A percentile compares a stretch with the other conserved stretches of the same genome.
phyloP scores from a whole-genome alignment of 2,888 invertebrate species.

The Rhyacophila evoluta region DNA sequence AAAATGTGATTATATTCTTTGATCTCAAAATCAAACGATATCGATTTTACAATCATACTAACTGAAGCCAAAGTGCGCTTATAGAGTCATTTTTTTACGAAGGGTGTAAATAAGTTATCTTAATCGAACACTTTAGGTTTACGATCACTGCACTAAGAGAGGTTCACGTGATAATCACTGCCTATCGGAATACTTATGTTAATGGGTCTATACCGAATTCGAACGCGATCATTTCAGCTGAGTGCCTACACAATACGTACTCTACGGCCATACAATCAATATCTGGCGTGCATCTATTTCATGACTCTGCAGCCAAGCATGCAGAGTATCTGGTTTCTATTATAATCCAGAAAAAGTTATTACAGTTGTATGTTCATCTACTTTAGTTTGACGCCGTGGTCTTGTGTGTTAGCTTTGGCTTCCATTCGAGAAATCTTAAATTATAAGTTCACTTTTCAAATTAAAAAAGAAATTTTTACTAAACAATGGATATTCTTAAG shows the following conservation, averaged over 20 bases:
- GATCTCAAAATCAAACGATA: background rate
- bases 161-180: slow-evolving; percentile 15
- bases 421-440: too few species aligned
- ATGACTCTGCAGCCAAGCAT: too few species aligned
- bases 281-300: background rate
- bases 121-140: background rate
- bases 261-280: background rate
- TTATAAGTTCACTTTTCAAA: too few species aligned
- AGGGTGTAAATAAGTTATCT: background rate
- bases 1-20: too few species aligned
- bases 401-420: too few species aligned
- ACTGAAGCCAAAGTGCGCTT: background rate
- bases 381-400: too few species aligned
- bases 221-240: slow-evolving; percentile 4
- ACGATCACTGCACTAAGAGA: background rate
- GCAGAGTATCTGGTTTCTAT: too few species aligned
- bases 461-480: too few species aligned
- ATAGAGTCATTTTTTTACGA: background rate
- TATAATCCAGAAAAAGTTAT: too few species aligned
- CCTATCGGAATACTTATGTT: slow-evolving; percentile 12
- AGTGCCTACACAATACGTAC: background rate
- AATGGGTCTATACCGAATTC: background rate
- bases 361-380: too few species aligned
- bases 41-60: slow-evolving; percentile 3
- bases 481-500: too few species aligned